These are phyloP conservation scores for Oxyruncus cristatus DNA, from an alignment of 2,113 vertebrate genomes.

Conservation along the genomic window DNA sequence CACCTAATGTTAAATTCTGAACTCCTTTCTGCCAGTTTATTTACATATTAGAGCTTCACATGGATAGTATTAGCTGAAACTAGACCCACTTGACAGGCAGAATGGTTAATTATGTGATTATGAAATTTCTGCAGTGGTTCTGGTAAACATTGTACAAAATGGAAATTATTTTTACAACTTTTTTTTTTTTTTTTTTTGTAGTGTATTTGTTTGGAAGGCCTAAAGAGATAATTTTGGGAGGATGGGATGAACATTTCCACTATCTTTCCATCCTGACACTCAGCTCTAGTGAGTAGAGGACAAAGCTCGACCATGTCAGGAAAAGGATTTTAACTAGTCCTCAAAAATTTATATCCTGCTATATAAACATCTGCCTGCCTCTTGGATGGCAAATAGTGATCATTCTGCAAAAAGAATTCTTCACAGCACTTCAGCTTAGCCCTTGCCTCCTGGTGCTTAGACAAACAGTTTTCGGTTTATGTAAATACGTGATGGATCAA, in stretches of 20 bases:
- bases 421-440: slow-evolving; percentile 17
- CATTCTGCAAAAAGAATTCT: slow-evolving; percentile 7
- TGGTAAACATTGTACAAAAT: background rate
- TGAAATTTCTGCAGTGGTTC: background rate
- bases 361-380: background rate
- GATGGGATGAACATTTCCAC: background rate
- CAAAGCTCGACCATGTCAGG: background rate
- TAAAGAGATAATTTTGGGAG: background rate
- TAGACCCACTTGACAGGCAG: background rate
- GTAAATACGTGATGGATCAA: slow-evolving; percentile 64
- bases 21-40: background rate
- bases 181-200: background rate
- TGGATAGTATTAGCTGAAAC: slow-evolving; percentile 23
- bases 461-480: slow-evolving; percentile 65
- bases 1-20: slow-evolving; percentile 34
- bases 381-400: background rate
- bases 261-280: background rate
- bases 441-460: slow-evolving; percentile 49
- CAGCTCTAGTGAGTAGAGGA: background rate
- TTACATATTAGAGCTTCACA: slow-evolving; percentile 19
- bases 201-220: background rate
- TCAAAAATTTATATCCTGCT: background rate
- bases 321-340: background rate
- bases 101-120: background rate
- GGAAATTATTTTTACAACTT: background rate